Evolutionary conservation across 2,888 invertebrate genomes (phyloP), one percentile per base, ranked within the genome.

Genomic region (Drosophila greeni): DNA sequence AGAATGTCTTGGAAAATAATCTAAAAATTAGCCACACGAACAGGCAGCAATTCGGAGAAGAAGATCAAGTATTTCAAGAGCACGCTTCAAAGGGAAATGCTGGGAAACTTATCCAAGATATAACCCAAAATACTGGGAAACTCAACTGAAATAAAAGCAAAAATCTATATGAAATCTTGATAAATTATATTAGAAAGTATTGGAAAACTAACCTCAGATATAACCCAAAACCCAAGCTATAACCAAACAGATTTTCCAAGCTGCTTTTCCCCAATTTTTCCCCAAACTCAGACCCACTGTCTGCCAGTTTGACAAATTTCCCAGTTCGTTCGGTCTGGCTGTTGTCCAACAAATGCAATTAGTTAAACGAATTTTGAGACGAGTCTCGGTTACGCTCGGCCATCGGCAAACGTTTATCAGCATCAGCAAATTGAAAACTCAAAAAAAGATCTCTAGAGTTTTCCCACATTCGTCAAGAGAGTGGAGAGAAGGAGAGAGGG

Each of bases 401-500:
- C 45, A 45, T 61, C 60, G 45, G 42, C 72, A 58, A 72, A 36
- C 72, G 58, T 66, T 75, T 72, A 66, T 54, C 66, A 71, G 66
- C 53, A 40, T 23, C 42, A 59, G 72, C 69, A 73, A 62, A 62
- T 62, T 62, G 62, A 66, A 62, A 62, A 62, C 66, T 62, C 62
- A 64, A 52, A 66, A 39, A 66, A 39, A 61, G 26, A 61, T 40
- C 24, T 23, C 9, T 3, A 8, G 43, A 47, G 47, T 72, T 72
- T 76, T 76, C 76, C 82, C 76, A 76, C 76, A 81, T 76, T 76
- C 78, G 78, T 77, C 72, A 74, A 37, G 66, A 39, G 60, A 36
- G 3, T 8, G 5, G 16, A 18, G 31, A 34, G 6, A 8, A 26
- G 1, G 24, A 9, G 9, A 23, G 34, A 48, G 14, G 33, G 37